Evolutionary conservation across 2,113 vertebrate species (phyloP).

Genomic region (Sphaerodactylus townsendi): DNA sequence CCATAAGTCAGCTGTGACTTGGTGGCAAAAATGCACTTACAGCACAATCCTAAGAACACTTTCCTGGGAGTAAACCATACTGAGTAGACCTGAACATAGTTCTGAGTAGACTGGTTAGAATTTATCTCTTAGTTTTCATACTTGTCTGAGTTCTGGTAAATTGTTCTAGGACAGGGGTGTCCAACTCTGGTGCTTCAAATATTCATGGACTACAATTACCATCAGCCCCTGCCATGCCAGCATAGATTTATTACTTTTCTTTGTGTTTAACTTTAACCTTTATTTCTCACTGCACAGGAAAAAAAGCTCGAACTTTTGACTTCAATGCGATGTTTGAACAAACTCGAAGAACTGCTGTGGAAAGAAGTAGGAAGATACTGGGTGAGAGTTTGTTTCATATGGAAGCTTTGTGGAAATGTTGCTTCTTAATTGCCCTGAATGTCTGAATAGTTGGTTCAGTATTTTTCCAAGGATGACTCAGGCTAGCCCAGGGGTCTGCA

Average conservation of each 20-base stretch:
- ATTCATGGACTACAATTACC: too few relatives aligned
- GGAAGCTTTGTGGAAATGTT: not conserved
- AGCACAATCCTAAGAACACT: too few relatives aligned
- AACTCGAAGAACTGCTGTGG: slow-evolving; percentile 93
- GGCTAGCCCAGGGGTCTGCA: too few relatives aligned
- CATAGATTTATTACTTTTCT: not conserved
- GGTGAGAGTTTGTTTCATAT: slow-evolving; percentile 69
- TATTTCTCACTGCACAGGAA: slow-evolving; percentile 74
- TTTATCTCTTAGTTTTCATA: not conserved
- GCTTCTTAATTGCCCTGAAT: not conserved
- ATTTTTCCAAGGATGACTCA: too few relatives aligned
- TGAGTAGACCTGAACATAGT: too few relatives aligned
- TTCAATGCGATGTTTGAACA: slow-evolving; percentile 95
- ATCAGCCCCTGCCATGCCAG: too few relatives aligned
- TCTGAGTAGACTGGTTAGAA: too few relatives aligned
- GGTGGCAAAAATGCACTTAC: too few relatives aligned
- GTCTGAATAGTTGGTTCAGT: not conserved
- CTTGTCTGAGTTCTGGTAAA: not conserved
- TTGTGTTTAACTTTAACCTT: rapidly evolving
- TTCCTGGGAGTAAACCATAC: too few relatives aligned
- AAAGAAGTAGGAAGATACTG: slow-evolving; percentile 86
- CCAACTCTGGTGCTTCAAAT: too few relatives aligned
- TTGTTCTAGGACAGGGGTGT: not conserved
- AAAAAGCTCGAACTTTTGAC: slow-evolving; percentile 96
- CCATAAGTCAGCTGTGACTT: too few relatives aligned